Percentiles rank a stretch among this genome's conserved stretches.
phyloP scores from a whole-genome alignment of 2,888 invertebrate genomes.

The Ochropleura plecta region DNA sequence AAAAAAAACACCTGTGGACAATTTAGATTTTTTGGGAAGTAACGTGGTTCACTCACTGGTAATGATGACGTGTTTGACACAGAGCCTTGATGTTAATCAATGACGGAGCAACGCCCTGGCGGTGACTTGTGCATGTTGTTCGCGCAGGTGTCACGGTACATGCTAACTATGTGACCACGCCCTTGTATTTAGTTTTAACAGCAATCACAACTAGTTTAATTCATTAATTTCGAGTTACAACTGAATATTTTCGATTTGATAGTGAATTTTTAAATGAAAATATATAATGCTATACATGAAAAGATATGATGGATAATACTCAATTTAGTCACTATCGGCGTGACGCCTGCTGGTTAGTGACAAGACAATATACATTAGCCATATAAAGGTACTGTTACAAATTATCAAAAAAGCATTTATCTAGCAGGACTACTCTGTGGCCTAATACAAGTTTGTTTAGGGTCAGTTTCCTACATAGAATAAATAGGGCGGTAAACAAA shows the following conservation, averaged over 20 bases:
- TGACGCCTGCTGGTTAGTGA: conserved; percentile 33
- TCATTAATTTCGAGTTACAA: conserved; percentile 25
- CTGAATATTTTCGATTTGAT: conserved; percentile 38
- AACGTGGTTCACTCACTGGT: conserved; percentile 50
- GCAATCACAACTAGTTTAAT: conserved; percentile 14
- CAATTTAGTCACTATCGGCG: conserved; percentile 55
- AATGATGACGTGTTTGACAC: conserved; percentile 30
- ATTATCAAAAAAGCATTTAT: conserved; percentile 65
- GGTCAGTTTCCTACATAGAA: conserved; percentile 67
- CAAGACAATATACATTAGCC: conserved; percentile 61
- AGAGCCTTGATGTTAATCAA: conserved; percentile 21
- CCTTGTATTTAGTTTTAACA: conserved; percentile 19
- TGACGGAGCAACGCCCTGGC: conserved; percentile 33
- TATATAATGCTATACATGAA: conserved; percentile 57
- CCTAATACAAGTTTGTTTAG: conserved; percentile 62
- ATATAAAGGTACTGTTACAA: conserved; percentile 61
- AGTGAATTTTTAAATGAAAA: conserved; percentile 56
- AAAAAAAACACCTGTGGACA: conserved; percentile 64
- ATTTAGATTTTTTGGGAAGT: conserved; percentile 55
- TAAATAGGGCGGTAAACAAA: conserved; percentile 73
- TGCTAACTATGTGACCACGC: conserved; percentile 30
- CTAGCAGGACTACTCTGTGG: conserved; percentile 80
- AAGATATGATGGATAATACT: conserved; percentile 64
- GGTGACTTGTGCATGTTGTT: conserved; percentile 8
- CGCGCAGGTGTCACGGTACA: conserved; percentile 28